Conservation (phyloP, 1,140 invertebrate genomes). For the Yoshiicerus persimilis region DNA sequence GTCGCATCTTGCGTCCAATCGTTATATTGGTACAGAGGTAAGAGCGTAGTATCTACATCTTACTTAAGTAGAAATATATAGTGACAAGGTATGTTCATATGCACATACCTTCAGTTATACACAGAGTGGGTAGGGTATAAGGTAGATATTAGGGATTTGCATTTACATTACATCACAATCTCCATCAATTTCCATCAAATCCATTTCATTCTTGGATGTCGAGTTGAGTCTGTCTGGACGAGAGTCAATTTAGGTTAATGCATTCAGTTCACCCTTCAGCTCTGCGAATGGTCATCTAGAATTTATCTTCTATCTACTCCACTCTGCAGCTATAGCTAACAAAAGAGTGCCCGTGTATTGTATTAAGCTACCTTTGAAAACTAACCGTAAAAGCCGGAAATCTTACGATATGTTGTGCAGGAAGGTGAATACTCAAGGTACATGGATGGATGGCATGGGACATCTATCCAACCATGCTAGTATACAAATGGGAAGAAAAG, state of each 20-base stretch:
- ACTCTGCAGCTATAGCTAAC: background rate
- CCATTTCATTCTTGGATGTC: background rate
- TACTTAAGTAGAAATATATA: background rate
- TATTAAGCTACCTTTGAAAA: background rate
- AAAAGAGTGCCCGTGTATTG: background rate
- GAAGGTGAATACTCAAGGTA: background rate
- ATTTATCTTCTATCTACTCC: background rate
- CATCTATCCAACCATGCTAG: background rate
- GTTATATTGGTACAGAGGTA: background rate
- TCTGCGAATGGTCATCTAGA: background rate
- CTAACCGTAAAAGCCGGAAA: background rate
- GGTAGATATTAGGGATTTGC: background rate
- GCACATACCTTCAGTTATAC: background rate
- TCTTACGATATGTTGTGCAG: background rate
- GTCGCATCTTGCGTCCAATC: background rate
- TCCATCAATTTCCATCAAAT: conserved; percentile 20
- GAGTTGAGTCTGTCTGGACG: background rate
- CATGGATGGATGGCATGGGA: background rate
- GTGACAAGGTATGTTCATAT: background rate
- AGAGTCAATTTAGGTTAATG: conserved; percentile 17
- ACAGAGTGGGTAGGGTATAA: background rate
- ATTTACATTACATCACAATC: conserved; percentile 23
- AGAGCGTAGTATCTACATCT: too few species aligned
- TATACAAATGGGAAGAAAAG: background rate
- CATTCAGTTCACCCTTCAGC: background rate